Conservation (phyloP, 2,797 vertebrate species). For the Myotis vivesi region DNA sequence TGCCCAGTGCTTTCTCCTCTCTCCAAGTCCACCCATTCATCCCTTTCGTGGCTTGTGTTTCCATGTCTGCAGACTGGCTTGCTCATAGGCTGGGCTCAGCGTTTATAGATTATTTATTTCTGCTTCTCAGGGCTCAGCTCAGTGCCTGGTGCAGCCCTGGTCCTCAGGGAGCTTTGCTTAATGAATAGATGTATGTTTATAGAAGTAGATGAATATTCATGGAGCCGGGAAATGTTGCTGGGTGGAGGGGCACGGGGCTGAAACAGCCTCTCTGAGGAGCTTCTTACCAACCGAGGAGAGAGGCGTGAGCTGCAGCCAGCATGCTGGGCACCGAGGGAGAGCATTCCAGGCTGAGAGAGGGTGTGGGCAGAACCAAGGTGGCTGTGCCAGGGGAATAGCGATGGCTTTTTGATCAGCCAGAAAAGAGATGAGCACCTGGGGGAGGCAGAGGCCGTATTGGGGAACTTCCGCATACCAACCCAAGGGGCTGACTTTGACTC, state of each 20-base stretch:
- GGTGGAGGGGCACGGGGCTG: not conserved
- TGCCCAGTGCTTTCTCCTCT: not conserved
- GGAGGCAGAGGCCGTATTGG: accelerated
- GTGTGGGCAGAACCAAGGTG: no score
- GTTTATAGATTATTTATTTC: not conserved
- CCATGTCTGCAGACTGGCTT: not conserved
- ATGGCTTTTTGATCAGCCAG: not conserved
- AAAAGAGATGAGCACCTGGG: not conserved
- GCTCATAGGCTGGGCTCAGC: not conserved
- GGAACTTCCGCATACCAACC: accelerated
- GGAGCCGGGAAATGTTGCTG: not conserved
- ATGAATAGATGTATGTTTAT: not conserved
- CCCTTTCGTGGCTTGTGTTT: accelerated
- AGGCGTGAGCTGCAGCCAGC: not conserved
- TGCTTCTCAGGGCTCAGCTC: not conserved
- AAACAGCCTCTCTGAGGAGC: not conserved
- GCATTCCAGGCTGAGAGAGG: accelerated
- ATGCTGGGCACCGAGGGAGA: accelerated
- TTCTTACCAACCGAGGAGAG: not conserved
- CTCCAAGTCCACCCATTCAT: accelerated
- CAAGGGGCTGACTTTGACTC: not conserved
- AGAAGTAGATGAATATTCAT: not conserved
- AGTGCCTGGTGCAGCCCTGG: not conserved
- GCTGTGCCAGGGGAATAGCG: not conserved
- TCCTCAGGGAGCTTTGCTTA: not conserved